These are phyloP conservation scores for Dryobota labecula DNA, from an alignment of 2,888 invertebrate genomes.

Conservation along the genomic window DNA sequence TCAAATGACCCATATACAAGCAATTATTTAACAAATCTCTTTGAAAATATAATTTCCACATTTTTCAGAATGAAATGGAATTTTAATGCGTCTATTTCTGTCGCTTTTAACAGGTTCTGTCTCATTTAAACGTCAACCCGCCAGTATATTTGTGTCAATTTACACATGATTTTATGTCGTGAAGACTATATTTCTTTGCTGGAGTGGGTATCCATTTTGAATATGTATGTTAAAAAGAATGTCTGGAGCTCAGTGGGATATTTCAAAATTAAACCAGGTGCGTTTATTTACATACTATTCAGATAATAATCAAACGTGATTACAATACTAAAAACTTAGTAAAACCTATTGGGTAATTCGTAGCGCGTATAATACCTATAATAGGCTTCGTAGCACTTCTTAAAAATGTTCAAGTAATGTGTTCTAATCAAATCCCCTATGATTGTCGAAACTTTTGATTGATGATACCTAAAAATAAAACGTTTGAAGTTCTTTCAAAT, in stretches of 20 bases:
- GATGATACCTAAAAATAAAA: constrained; percentile 49
- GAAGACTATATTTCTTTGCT: constrained; percentile 62
- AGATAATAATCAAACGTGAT: not conserved
- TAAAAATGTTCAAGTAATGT: constrained; percentile 14
- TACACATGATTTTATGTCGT: constrained; percentile 65
- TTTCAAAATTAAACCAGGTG: not conserved
- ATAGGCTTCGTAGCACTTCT: constrained; percentile 6
- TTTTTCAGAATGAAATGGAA: constrained; percentile 42
- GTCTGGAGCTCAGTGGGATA: not conserved
- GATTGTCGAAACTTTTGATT: constrained; percentile 42
- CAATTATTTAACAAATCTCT: constrained; percentile 29
- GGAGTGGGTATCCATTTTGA: constrained; percentile 44
- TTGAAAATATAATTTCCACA: constrained; percentile 22
- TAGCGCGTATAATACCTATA: no score
- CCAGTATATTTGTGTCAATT: constrained; percentile 67
- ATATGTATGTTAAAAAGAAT: constrained; percentile 11
- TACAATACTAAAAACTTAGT: not conserved
- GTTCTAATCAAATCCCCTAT: constrained; percentile 28
- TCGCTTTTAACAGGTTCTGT: constrained; percentile 52
- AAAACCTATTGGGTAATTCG: not conserved
- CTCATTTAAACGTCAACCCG: constrained; percentile 54
- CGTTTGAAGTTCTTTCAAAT: constrained; percentile 58
- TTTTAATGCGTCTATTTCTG: constrained; percentile 60
- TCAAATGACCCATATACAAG: constrained; percentile 19
- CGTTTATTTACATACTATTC: not conserved